phyloP scores from a whole-genome alignment of 2,113 vertebrate species.

The Acanthisitta chloris region DNA sequence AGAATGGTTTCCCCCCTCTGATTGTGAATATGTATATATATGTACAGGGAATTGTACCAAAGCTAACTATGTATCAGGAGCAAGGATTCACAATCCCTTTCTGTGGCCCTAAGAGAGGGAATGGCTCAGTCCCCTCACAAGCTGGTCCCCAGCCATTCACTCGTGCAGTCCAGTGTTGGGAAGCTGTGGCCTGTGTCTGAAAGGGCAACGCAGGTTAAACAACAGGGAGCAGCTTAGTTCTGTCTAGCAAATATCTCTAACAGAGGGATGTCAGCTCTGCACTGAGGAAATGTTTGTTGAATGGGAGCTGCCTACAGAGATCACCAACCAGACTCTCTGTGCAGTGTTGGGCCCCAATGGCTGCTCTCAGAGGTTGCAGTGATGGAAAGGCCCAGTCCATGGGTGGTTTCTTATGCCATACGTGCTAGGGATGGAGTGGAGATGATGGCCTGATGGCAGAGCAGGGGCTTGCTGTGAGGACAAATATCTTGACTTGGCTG shows the following conservation, averaged over 20 bases:
- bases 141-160: not conserved
- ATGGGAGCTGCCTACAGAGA: not conserved
- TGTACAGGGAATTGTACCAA: constrained; percentile 19
- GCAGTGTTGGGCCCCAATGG: not conserved
- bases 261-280: not conserved
- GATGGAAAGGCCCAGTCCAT: not conserved
- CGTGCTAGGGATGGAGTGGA: not conserved
- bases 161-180: not conserved
- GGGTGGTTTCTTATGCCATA: not conserved
- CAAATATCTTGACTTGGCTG: not conserved
- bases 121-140: not conserved
- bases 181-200: not conserved
- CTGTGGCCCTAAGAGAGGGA: not conserved
- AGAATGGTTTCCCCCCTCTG: not conserved
- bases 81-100: not conserved
- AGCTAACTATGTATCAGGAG: not conserved
- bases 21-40: not conserved
- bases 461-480: not conserved
- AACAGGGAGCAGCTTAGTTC: not conserved
- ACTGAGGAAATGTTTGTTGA: not conserved
- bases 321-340: not conserved
- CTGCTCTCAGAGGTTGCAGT: not conserved
- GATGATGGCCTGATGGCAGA: not conserved
- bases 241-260: not conserved
- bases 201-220: not conserved